Conservation (phyloP, 2,797 vertebrate genomes). For the Tachyglossus aculeatus region DNA sequence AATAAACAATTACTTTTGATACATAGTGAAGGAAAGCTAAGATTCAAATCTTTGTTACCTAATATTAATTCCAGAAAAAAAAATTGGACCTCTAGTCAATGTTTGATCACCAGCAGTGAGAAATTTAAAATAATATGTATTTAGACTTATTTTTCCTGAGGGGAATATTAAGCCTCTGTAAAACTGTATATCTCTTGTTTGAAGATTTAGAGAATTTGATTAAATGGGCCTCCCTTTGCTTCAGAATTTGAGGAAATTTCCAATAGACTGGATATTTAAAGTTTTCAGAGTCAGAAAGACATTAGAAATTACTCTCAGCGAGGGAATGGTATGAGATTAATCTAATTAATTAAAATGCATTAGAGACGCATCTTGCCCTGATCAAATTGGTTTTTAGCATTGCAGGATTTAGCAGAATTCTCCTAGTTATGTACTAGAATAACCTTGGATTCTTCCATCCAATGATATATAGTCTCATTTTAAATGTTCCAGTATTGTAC, state of each 20-base stretch:
- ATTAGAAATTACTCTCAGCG: neutral
- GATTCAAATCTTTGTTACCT: too few species aligned
- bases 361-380: neutral
- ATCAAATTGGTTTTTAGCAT: neutral
- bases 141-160: neutral
- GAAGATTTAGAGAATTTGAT: neutral
- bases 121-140: neutral
- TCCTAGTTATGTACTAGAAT: conserved; percentile 22
- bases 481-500: conserved; percentile 39
- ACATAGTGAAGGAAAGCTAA: too few species aligned
- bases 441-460: conserved; percentile 35
- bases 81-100: too few species aligned
- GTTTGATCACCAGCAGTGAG: neutral
- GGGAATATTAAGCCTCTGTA: neutral
- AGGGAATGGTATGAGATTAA: neutral
- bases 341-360: conserved; percentile 17
- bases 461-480: conserved; percentile 32
- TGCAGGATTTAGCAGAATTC: conserved; percentile 16
- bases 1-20: too few species aligned
- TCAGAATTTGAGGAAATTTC: neutral
- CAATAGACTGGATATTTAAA: neutral
- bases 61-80: too few species aligned
- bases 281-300: neutral
- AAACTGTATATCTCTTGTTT: conserved; percentile 5
- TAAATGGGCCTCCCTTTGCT: neutral